These are phyloP conservation scores for Alosa sapidissima DNA, from an alignment of 2,797 vertebrate genomes.

Conservation along the genomic window DNA sequence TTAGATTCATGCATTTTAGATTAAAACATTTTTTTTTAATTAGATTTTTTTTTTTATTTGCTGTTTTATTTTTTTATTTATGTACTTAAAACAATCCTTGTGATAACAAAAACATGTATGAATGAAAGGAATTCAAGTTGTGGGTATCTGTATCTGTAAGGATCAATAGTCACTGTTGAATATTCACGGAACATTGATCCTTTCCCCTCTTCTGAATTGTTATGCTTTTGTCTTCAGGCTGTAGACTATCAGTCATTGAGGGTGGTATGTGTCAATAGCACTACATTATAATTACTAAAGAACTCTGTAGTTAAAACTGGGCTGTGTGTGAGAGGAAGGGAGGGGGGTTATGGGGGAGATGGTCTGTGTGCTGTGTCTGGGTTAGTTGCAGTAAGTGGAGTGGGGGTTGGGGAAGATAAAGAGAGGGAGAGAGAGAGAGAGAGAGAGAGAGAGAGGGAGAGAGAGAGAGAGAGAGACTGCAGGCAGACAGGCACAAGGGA, in stretches of 20 bases:
- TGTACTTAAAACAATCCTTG: not conserved
- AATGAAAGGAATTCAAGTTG: not conserved
- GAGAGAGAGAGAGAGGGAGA: constrained; percentile 16
- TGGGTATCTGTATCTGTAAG: not conserved
- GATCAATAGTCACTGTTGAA: not conserved
- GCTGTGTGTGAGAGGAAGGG: not conserved
- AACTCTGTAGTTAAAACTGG: constrained; percentile 7
- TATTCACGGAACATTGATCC: not conserved
- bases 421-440: not conserved
- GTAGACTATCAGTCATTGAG: not conserved
- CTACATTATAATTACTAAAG: not conserved
- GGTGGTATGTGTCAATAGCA: not conserved
- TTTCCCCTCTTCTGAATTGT: not conserved
- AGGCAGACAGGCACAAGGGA: constrained; percentile 28
- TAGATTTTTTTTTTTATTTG: not conserved
- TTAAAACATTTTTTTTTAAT: not conserved
- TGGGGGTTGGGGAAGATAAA: constrained; percentile 30
- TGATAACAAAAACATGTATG: not conserved
- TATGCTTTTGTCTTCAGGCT: not conserved
- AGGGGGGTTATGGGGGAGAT: constrained; percentile 3
- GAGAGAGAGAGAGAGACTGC: constrained; percentile 32
- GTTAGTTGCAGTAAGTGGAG: not conserved
- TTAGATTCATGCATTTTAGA: not conserved
- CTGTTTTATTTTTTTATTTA: not conserved
- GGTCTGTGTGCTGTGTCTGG: constrained; percentile 21